Conservation (phyloP, 2,113 vertebrate genomes). For the Ascaphus truei region DNA sequence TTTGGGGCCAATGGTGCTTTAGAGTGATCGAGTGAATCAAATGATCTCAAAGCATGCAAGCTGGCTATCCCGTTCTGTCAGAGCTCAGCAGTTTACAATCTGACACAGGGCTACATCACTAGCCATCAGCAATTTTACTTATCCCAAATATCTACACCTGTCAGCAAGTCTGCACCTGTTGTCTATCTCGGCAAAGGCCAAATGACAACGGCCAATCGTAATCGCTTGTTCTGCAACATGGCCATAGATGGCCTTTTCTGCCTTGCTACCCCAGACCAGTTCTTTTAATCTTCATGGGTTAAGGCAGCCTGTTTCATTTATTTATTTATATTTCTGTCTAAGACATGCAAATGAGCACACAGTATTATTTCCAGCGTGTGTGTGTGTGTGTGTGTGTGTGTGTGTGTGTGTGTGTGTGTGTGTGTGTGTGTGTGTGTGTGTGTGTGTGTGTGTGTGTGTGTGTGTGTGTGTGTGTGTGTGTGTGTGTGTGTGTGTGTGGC, state of each 20-base stretch:
- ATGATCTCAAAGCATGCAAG: slow-evolving; percentile 59
- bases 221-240: slow-evolving; percentile 41
- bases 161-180: slow-evolving; percentile 69
- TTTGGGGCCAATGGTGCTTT: background rate
- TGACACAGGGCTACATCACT: slow-evolving; percentile 54
- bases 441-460: too few relatives aligned
- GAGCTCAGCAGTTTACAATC: slow-evolving; percentile 62
- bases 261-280: slow-evolving; percentile 29
- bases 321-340: background rate
- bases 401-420: too few relatives aligned
- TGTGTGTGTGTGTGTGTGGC: too few relatives aligned
- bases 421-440: too few relatives aligned
- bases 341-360: too few relatives aligned
- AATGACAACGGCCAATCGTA: slow-evolving; percentile 55
- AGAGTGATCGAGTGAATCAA: slow-evolving; percentile 52
- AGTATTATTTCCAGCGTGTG: too few relatives aligned
- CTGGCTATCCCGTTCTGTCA: slow-evolving; percentile 52
- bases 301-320: slow-evolving; percentile 12
- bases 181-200: slow-evolving; percentile 51
- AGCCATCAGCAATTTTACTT: slow-evolving; percentile 59
- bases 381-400: too few relatives aligned
- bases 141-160: slow-evolving; percentile 70
- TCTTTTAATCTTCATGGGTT: slow-evolving; percentile 24
- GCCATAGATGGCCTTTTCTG: slow-evolving; percentile 68
- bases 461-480: too few relatives aligned